Evolutionary conservation across 2,888 invertebrate genomes (phyloP), one percentile per base, ranked within the genome.

Genomic region (Drosophila mimetica): DNA sequence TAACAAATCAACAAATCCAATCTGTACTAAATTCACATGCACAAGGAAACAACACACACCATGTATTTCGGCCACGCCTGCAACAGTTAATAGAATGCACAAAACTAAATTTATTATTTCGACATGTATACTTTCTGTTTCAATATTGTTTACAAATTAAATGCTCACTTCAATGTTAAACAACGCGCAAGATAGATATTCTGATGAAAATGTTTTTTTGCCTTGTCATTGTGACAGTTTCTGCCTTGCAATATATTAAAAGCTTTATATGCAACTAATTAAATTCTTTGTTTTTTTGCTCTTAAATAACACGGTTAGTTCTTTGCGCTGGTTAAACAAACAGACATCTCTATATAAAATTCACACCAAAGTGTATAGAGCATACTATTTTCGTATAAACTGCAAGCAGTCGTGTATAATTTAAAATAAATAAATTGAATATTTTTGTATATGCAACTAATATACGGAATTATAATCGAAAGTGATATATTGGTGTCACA

Each of bases 1-100:
- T 86, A 87, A 87, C 82, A 87, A 82, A 85, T 85, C 76, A 87
- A 86, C 82, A 76, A 82, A 86, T 74, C 72, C 55, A 70, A 42
- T 61, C 52, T 44, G 66, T 50, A 55, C 59, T 34, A 60, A 53
- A 59, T 34, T 57, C 55, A 54, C 25, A 50, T 18, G 52, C 47
- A 50, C 53, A 59, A 9, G 32, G 25, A 30, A 42, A 57, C 30
- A 41, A 32, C 32, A 39, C 47, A 41, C 36, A 13, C 32, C 16
- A 59, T 36, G 41, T 36, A 51, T 30, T 46, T 28, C 34, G 61
- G 32, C 54, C 22, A 42, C 34, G 58, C 64, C 66, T 65, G 64
- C 51, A 65, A 66, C 69, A 63, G 46, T 72, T 80, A 41, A 59
- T 53, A 52, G 39, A 57, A 71, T 80, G 80, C 84, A 83, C 80